Conservation (phyloP, 2,797 vertebrate genomes). For the Cirrhinus molitorella region DNA sequence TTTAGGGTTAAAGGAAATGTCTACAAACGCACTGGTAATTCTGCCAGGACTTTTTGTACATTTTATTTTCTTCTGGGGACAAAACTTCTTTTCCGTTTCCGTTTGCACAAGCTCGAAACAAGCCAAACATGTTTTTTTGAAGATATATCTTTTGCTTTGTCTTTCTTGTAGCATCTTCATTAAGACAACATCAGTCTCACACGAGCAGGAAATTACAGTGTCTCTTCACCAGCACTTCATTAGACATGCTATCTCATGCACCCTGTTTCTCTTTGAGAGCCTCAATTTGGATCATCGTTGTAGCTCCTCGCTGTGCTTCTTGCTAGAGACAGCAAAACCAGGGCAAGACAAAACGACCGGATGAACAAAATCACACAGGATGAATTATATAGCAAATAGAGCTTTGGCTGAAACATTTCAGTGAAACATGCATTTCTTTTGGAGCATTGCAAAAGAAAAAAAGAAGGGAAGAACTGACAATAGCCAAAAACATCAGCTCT, state of each 20-base stretch:
- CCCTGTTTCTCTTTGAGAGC: conserved; percentile 74
- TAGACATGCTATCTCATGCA: conserved; percentile 75
- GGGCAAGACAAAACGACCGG: conserved; percentile 24
- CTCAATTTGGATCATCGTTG: conserved; percentile 60
- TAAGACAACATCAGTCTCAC: conserved; percentile 68
- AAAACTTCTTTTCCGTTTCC: background rate
- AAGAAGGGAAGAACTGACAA: background rate
- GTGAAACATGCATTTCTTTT: background rate
- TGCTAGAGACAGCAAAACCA: conserved; percentile 40
- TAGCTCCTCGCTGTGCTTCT: conserved; percentile 53
- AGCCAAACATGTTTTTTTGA: conserved; percentile 52
- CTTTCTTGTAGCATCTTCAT: conserved; percentile 68
- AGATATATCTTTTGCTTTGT: conserved; percentile 21
- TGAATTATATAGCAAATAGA: background rate
- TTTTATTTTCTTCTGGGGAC: background rate
- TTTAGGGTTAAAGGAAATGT: background rate
- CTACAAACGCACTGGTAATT: background rate
- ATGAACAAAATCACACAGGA: conserved; percentile 47
- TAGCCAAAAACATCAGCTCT: conserved; percentile 49
- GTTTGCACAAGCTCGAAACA: conserved; percentile 23
- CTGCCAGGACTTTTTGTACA: background rate
- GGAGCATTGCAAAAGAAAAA: background rate
- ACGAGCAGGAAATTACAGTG: conserved; percentile 75
- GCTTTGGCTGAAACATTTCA: background rate
- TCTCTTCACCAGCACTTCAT: conserved; percentile 79